These are phyloP conservation scores for Oscheius sp. DNA, from an alignment of 2,888 invertebrate genomes.

Conservation along the genomic window DNA sequence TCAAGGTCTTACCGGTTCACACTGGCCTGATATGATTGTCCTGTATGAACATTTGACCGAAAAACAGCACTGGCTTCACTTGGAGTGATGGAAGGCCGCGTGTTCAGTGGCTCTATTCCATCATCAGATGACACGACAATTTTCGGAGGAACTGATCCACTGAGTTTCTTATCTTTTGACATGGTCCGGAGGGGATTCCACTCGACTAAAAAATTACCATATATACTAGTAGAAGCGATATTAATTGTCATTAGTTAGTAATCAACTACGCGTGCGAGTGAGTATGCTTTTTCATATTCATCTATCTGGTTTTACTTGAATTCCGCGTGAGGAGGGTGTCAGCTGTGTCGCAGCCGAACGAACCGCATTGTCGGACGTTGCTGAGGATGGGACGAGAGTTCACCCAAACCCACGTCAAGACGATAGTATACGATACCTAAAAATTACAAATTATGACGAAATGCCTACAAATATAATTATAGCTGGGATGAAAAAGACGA, in stretches of 20 bases:
- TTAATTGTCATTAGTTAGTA: neutral
- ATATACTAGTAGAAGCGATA: neutral
- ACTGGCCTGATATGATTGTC: constrained; percentile 56
- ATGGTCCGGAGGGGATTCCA: constrained; percentile 57
- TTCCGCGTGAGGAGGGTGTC: constrained; percentile 57
- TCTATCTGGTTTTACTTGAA: constrained; percentile 30
- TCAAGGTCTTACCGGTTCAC: constrained; percentile 23
- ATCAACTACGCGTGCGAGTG: neutral
- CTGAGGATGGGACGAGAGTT: constrained; percentile 62
- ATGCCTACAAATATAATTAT: constrained; percentile 59
- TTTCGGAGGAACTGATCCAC: constrained; percentile 35
- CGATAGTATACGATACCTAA: constrained; percentile 63
- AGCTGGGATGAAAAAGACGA: constrained; percentile 67
- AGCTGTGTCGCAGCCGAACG: constrained; percentile 55
- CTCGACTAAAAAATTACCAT: constrained; percentile 33
- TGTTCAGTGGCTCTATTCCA: constrained; percentile 45
- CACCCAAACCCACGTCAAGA: constrained; percentile 67
- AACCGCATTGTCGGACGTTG: constrained; percentile 23
- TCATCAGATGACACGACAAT: constrained; percentile 54
- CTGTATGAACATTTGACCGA: constrained; percentile 52
- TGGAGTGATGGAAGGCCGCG: constrained; percentile 45
- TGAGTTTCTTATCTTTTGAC: constrained; percentile 28
- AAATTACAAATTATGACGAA: neutral
- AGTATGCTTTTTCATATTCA: neutral
- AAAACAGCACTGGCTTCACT: constrained; percentile 50